Base-by-base conservation (phyloP, 2,797 vertebrate species). In the Psittacula derbiana region DNA sequence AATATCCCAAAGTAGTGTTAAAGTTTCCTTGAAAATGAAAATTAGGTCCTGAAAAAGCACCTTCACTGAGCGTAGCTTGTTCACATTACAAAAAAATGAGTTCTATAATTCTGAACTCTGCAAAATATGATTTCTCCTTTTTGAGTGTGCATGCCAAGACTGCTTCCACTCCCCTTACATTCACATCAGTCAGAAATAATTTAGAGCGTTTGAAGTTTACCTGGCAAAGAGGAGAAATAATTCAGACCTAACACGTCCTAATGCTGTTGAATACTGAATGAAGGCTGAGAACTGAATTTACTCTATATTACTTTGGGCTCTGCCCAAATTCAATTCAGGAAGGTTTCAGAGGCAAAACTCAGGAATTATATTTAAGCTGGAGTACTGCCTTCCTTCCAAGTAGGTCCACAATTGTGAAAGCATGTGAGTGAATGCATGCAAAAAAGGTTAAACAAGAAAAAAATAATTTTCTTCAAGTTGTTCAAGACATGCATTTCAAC, bases 301-400 rank as follows among this genome's bases (percentile, higher is more conserved):
- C 86, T 92, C 43, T 43, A 3, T 49, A 49, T 65, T 16, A 49
- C 46, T 87, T 96, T 55, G 33, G 82, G 69, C 74, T 94, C 64
- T 93, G 93, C 73, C 80, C 78, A 61, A 61, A 94, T 92, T 88
- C 33, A 94, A 3, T 57, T 92, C 66, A 86, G 61, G 81, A 70
- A 88, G 36, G 43, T 93, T 96, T 90, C 80, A 75, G 70, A 94
- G 61, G 73, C 65, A 94, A 95, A 97, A 93, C 72, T 95, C 28
- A 89, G 64, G 81, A 90, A 16, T 94, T 96, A 58, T 92, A 58
- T 86, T 94, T 80, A 94, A 93, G 82, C 80, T 89, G 80, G 69
- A 95, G 36, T 79, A 70, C 52, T 91, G 38, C 80, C 95, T 96
- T 97, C 95, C 92, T 96, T 97, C 95, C 93, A 96, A 86, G 91